phyloP scores from a whole-genome alignment of 2,113 vertebrate species.

The Oxyura jamaicensis region DNA sequence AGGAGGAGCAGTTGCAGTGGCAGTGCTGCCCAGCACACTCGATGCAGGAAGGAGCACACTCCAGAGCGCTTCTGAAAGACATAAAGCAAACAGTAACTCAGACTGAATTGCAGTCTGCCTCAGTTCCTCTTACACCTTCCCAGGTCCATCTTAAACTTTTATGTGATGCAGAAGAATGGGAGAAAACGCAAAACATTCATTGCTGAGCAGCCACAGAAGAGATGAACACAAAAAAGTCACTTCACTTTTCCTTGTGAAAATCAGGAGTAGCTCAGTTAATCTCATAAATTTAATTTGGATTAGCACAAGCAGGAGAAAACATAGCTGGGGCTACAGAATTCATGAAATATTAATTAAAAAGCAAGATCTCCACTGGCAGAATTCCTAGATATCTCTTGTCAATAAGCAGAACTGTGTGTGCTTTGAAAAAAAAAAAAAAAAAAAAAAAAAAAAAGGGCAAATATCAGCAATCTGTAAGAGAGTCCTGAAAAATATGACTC shows the following conservation, averaged over 20 bases:
- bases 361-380: not conserved
- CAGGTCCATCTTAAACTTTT: not conserved
- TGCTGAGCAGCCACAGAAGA: not conserved
- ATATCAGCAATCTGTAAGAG: not conserved
- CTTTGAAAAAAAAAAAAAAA: not conserved
- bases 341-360: not conserved
- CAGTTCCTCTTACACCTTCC: not conserved
- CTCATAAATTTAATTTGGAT: not conserved
- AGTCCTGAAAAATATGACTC: not conserved
- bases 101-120: not conserved
- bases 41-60: conserved; percentile 68
- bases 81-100: not conserved
- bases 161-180: not conserved
- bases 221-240: not conserved
- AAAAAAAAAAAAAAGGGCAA: not conserved
- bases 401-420: not conserved
- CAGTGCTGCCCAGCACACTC: conserved; percentile 85
- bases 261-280: not conserved
- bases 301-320: not conserved
- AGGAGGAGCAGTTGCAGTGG: conserved; percentile 86
- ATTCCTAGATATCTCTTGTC: not conserved
- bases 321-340: not conserved
- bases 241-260: not conserved
- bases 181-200: not conserved
- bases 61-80: conserved; percentile 66